phyloP scores from a whole-genome alignment of 2,113 vertebrate genomes.

The Odocoileus virginianus region DNA sequence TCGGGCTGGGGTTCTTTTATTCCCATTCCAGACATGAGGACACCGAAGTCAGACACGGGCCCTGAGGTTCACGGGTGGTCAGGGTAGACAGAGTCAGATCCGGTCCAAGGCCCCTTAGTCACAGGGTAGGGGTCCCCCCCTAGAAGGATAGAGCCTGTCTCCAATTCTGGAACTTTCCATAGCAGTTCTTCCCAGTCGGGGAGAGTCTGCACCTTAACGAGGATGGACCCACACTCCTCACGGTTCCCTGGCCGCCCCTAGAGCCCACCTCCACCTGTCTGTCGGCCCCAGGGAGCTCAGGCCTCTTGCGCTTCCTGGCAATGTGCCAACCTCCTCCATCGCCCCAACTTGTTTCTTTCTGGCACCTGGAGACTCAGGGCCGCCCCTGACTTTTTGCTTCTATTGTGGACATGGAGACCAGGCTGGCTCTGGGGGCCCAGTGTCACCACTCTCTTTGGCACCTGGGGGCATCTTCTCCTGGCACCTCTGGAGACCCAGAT shows the following conservation, averaged over 20 bases:
- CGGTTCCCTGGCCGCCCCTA: rapidly evolving
- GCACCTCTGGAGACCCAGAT: neutral
- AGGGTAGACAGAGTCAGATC: too few species aligned
- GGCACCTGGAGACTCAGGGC: neutral
- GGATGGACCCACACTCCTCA: too few species aligned
- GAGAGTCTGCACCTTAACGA: rapidly evolving
- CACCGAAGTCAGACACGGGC: neutral
- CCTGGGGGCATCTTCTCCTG: rapidly evolving
- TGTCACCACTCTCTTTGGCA: rapidly evolving
- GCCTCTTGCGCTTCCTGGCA: neutral
- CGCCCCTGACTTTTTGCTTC: neutral
- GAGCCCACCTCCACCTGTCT: neutral
- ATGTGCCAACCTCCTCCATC: neutral
- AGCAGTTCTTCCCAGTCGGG: neutral
- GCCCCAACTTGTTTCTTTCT: neutral
- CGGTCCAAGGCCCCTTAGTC: too few species aligned
- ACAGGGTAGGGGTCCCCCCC: neutral
- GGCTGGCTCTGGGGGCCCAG: rapidly evolving
- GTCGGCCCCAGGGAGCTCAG: neutral
- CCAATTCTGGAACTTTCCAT: neutral
- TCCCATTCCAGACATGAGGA: neutral
- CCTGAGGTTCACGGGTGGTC: neutral
- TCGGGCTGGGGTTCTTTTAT: rapidly evolving
- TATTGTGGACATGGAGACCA: neutral
- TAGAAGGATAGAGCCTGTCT: neutral